Evolutionary conservation across 1,140 invertebrate genomes (phyloP), one percentile per base, ranked within the genome.

Genomic region (Oryctes rhinoceros): DNA sequence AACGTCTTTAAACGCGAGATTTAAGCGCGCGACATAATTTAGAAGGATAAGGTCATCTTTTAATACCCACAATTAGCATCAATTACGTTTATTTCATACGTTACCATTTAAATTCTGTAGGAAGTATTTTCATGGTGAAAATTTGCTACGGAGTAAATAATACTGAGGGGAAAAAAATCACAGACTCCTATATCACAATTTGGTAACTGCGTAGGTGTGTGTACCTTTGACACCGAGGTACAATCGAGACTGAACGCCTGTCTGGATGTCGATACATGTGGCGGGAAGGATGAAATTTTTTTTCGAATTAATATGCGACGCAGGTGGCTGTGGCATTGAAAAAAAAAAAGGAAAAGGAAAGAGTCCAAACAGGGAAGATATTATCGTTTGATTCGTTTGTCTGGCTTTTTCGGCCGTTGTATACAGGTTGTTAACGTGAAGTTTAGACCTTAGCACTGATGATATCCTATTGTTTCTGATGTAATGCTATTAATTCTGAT

Each of bases 281-380:
- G n/a, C 49, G 1, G 49, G 49, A 53, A 10, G 13, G 47, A 53
- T 53, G 49, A 13, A 13, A 53, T 15, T 53, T 53, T 53, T 53
- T 53, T 53, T 53, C 49, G 49, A 71, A 71, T 71, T 71, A 71
- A 24, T 71, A 71, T 71, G 11, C 67, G 11, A 71, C 10, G 20
- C 35, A 37, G 11, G 67, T 71, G 11, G 20, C n/a, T 11, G 18
- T 37, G 67, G 20, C 67, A 71, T 71, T 71, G 67, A 67, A 20
- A 71, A 13, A 53, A 67, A 20, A 71, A 13, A 53, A 53, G n/a
- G n/a, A 53, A 53, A 53, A 53, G 49, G 49, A 53, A 13, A 53
- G 49, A 53, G 49, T 39, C 39, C 39, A 39, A 39, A 39, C 39
- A 7, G 39, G 39, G 39, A 39, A 39, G 39, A 39, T 39, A 39